A percentile compares a stretch with the other conserved stretches of the same genome.
Conservation (phyloP, 2,797 vertebrate species). For the Aldrovandia affinis region DNA sequence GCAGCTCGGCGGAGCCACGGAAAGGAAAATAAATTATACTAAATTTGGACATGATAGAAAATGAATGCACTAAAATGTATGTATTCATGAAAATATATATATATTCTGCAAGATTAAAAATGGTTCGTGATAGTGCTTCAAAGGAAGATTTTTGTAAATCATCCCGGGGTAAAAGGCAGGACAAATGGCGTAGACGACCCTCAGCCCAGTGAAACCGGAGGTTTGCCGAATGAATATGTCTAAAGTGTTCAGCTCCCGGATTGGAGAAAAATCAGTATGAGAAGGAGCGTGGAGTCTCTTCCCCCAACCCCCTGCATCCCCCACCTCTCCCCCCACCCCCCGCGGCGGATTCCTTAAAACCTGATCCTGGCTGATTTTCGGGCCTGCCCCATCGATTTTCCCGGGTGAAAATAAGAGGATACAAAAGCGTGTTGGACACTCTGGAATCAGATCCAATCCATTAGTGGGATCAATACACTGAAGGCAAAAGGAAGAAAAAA, state of each 20-base stretch:
- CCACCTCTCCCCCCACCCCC: constrained; percentile 38
- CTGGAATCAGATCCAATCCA: constrained; percentile 96
- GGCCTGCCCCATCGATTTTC: constrained; percentile 90
- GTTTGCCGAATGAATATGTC: neutral
- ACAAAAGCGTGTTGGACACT: constrained; percentile 85
- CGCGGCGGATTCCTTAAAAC: constrained; percentile 83
- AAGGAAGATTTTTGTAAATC: neutral
- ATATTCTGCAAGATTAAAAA: neutral
- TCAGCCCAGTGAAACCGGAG: neutral
- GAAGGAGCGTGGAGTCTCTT: neutral
- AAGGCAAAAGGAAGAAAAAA: constrained; percentile 67
- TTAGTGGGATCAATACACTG: constrained; percentile 92
- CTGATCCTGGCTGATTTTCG: constrained; percentile 88
- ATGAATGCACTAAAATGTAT: neutral
- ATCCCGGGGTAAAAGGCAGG: neutral
- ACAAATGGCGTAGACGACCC: neutral
- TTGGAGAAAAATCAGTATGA: constrained; percentile 1
- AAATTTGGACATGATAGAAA: neutral
- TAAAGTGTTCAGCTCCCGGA: neutral
- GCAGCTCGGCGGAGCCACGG: neutral
- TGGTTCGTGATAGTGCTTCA: neutral
- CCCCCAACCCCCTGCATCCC: neutral
- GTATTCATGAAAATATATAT: neutral
- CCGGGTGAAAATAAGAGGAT: constrained; percentile 86
- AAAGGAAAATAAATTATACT: neutral